Evolutionary conservation across 2,113 vertebrate genomes (phyloP).

Genomic region (Trogon surrucura): DNA sequence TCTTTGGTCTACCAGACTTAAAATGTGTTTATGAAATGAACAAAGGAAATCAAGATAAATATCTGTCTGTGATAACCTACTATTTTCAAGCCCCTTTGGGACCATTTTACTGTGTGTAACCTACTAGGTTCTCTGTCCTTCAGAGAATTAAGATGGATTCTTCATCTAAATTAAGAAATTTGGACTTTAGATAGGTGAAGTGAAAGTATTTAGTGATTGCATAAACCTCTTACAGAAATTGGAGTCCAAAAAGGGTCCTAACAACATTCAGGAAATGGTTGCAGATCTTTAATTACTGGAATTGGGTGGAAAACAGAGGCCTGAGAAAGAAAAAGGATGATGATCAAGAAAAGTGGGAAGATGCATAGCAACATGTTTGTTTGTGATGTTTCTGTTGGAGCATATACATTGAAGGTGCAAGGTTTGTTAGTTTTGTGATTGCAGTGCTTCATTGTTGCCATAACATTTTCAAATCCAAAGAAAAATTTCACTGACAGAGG

Average conservation of each 20-base stretch:
- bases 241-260: neutral
- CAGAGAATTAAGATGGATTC: neutral
- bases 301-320: neutral
- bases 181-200: neutral
- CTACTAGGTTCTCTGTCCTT: neutral
- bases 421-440: neutral
- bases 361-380: neutral
- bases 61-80: neutral
- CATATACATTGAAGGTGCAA: neutral
- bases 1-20: neutral
- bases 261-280: neutral
- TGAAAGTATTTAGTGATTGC: neutral
- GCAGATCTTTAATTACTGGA: neutral
- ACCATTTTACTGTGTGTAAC: neutral
- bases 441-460: neutral
- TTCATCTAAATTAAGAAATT: neutral
- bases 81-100: rapidly evolving
- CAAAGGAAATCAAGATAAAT: neutral
- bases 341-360: neutral
- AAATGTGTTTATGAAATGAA: neutral
- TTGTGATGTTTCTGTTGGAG: neutral
- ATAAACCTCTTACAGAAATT: neutral
- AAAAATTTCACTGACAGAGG: neutral
- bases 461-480: neutral
- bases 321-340: neutral